Evolutionary conservation across 2,888 invertebrate genomes (phyloP).

Genomic region (Euplagia quadripunctaria): DNA sequence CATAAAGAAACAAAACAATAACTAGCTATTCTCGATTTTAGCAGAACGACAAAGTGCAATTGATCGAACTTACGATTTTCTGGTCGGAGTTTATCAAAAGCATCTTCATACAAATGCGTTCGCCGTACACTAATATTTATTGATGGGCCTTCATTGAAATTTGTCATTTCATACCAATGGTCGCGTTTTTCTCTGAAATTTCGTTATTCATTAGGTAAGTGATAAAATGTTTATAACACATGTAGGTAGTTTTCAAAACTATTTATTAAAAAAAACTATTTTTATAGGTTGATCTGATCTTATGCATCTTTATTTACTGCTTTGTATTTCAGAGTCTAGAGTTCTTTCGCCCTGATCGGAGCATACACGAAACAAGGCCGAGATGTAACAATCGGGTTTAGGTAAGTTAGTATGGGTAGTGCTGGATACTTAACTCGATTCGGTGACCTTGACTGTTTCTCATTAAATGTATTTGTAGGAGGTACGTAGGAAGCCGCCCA

Average conservation of each 20-base stretch:
- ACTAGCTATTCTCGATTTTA: background rate
- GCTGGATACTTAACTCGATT: background rate
- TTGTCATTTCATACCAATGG: constrained; percentile 91
- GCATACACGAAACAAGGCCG: background rate
- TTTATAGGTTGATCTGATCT: background rate
- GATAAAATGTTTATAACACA: background rate
- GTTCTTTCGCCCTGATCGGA: background rate
- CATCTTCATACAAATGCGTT: constrained; percentile 99
- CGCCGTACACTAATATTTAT: constrained; percentile 93
- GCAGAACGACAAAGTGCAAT: background rate
- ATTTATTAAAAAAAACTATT: too few species aligned
- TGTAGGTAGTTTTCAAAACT: background rate
- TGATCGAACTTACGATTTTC: constrained; percentile 91
- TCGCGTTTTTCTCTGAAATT: constrained; percentile 88
- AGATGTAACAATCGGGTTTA: background rate
- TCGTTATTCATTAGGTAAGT: background rate
- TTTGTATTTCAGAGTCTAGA: background rate
- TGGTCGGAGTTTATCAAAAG: constrained; percentile 96
- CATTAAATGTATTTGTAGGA: background rate
- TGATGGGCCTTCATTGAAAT: constrained; percentile 92
- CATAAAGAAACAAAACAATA: constrained; percentile 22
- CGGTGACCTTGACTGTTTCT: background rate
- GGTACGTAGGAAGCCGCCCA: background rate
- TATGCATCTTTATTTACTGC: background rate
- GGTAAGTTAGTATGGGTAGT: background rate